Evolutionary conservation across 2,888 invertebrate species (phyloP).

Genomic region (Trissolcus japonicus): DNA sequence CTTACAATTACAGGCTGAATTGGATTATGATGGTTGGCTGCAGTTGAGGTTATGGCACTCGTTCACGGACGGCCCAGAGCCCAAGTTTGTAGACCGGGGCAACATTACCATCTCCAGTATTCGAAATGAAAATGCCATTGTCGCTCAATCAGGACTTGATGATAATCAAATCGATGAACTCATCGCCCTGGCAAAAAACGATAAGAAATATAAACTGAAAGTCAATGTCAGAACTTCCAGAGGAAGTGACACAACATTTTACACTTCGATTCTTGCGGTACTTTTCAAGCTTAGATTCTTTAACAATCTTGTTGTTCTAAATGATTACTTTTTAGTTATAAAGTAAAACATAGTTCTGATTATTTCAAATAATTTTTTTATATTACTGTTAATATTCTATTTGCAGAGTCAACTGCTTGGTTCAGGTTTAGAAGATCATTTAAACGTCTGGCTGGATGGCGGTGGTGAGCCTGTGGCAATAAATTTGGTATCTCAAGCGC

Average conservation of each 20-base stretch:
- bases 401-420: conserved; percentile 84
- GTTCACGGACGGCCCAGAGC: conserved; percentile 78
- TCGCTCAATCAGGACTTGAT: conserved; percentile 81
- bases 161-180: conserved; percentile 79
- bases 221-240: conserved; percentile 83
- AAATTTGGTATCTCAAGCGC: conserved; percentile 78
- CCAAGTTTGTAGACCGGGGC: conserved; percentile 82
- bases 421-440: conserved; percentile 85
- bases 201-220: conserved; percentile 86
- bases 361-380: background rate
- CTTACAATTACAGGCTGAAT: conserved; percentile 76
- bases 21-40: conserved; percentile 87
- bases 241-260: conserved; percentile 82
- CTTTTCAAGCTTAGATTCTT: conserved; percentile 58
- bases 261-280: conserved; percentile 89
- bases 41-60: conserved; percentile 84
- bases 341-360: no score
- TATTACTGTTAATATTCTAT: conserved; percentile 23
- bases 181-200: conserved; percentile 81
- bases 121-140: conserved; percentile 80
- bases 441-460: conserved; percentile 88
- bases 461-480: conserved; percentile 87
- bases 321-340: no score
- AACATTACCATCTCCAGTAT: conserved; percentile 85
- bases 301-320: no score